These are phyloP conservation scores for Tromatobia lineatoria DNA, from an alignment of 2,888 invertebrate species.

Conservation along the genomic window DNA sequence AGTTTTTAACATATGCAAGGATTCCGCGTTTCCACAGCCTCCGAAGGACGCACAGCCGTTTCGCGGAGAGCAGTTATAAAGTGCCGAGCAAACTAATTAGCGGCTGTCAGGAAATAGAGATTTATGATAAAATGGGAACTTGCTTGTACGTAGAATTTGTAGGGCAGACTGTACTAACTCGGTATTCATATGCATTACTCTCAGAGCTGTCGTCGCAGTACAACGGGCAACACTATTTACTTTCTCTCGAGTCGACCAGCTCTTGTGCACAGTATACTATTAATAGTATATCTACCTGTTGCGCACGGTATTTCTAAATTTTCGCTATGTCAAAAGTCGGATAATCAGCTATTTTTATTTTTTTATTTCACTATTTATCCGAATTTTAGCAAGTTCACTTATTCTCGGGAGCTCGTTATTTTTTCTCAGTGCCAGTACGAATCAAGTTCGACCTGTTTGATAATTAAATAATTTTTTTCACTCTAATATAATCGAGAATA, in stretches of 20 bases:
- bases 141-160: neutral
- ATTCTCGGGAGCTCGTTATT: no score
- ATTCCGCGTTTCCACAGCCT: neutral
- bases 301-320: neutral
- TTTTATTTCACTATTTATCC: no score
- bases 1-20: neutral
- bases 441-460: no score
- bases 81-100: neutral
- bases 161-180: neutral
- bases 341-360: neutral
- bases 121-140: neutral
- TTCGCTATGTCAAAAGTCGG: neutral
- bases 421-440: no score
- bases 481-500: no score
- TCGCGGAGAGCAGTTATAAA: neutral
- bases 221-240: slow-evolving; percentile 2
- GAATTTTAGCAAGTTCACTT: no score
- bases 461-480: no score
- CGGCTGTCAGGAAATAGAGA: neutral
- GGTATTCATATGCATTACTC: slow-evolving; percentile 1
- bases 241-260: slow-evolving; percentile 12
- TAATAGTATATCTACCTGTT: neutral
- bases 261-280: neutral
- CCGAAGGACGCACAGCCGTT: neutral
- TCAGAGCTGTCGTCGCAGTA: neutral